phyloP scores from a whole-genome alignment of 2,113 vertebrate genomes.

The Gymnobelideus leadbeateri region DNA sequence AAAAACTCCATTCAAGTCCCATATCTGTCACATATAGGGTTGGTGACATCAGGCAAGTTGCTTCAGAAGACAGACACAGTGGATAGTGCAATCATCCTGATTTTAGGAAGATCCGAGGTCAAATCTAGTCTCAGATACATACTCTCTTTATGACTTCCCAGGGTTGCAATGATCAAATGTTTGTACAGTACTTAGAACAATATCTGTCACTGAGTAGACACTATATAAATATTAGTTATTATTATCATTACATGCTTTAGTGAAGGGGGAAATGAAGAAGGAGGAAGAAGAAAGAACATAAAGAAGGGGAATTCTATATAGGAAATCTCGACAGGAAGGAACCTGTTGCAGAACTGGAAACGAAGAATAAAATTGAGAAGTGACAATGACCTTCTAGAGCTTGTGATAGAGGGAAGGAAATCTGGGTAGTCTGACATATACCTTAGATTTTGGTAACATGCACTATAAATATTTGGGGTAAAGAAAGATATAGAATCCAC shows the following conservation, averaged over 20 bases:
- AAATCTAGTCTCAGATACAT: not conserved
- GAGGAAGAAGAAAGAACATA: not conserved
- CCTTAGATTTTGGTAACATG: not conserved
- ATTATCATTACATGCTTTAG: not conserved
- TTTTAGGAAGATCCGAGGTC: not conserved
- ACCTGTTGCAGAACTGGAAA: not conserved
- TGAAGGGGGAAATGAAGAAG: not conserved
- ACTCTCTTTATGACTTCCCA: not conserved
- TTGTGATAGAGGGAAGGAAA: not conserved
- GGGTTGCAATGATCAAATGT: not conserved
- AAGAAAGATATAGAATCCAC: not conserved
- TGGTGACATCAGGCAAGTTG: not conserved
- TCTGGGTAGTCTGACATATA: not conserved
- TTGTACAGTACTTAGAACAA: not conserved
- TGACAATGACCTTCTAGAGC: not conserved
- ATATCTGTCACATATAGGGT: not conserved
- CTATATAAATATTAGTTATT: not conserved
- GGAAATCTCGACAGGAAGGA: not conserved
- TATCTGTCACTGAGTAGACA: too few species aligned
- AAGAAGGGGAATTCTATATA: not conserved
- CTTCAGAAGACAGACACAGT: not conserved
- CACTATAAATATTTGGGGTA: not conserved
- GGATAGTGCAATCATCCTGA: not conserved
- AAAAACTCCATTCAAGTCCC: not conserved
- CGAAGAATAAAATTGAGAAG: not conserved